Base-by-base conservation (phyloP, 2,113 vertebrate genomes). In the Coptodon bakossiorum region DNA sequence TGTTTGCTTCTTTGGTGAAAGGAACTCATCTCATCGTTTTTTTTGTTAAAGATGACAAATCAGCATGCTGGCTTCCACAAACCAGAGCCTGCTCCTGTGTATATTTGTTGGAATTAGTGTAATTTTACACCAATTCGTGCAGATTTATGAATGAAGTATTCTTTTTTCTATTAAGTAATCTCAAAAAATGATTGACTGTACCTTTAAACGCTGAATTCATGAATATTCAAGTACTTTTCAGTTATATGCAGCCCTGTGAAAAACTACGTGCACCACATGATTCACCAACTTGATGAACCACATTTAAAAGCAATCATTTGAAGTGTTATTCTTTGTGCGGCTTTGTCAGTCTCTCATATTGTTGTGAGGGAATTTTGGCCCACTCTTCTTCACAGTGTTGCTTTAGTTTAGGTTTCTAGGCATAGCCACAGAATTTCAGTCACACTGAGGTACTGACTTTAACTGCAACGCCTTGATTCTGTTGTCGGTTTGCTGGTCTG, bases 191-290 rank as follows among this genome's bases (percentile, higher is more conserved):
- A 38, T 36, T 0, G 61, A 66, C 61, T n/a, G 61, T 5, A 38
- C 61, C 31, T 66, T 66, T 63, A 36, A 63, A 19, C 0, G 9
- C 31, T 19, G 59, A 36, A 19, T 0, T n/a, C 19, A 66, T 7
- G 59, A 63, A n/a, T 66, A 22, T 38, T 38, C 0, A 12, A 36
- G 59, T 36, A 63, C 17, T 63, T 63, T 34, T 61, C 9, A 63
- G 59, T 63, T 63, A 36, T 7, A 3, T 38, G 61, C 17, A 66
- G 1, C 17, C 34, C 34, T 7, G 34, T 38, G 34, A 22, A 22
- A 14, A 68, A 0, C 34, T 8, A 13, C 0, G 19, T 40, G 2
- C 61, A 68, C 34, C 61, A 13, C 63, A 38, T 40, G 34, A 68
- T 38, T 38, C 34, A 38, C 34, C 19, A 22, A 22, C 34, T 40